These are phyloP conservation scores for Bombus superbus DNA, from an alignment of 1,140 invertebrate species.

Conservation along the genomic window DNA sequence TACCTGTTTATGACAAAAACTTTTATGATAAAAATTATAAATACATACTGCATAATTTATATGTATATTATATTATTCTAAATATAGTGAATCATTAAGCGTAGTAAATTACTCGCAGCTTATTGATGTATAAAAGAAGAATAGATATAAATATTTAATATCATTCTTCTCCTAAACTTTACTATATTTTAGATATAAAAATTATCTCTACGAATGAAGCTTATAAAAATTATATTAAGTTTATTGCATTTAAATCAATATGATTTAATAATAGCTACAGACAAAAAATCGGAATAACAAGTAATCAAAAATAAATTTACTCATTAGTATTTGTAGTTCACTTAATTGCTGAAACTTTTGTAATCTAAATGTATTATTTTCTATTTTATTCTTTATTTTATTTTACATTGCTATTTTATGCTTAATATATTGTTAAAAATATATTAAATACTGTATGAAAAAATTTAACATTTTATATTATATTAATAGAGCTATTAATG, in stretches of 20 bases:
- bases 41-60: not conserved
- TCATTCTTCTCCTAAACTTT: not conserved
- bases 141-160: conserved; percentile 1
- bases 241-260: not conserved
- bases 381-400: not conserved
- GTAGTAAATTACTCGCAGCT: not conserved
- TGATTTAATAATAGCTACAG: not conserved
- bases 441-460: conserved; percentile 39
- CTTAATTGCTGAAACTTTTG: not conserved
- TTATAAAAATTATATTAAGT: not conserved
- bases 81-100: not conserved
- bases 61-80: not conserved
- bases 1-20: not conserved
- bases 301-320: not conserved
- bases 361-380: not conserved
- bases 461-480: conserved; percentile 24
- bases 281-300: not conserved
- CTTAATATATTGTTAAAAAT: conserved; percentile 32
- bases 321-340: not conserved
- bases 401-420: not conserved
- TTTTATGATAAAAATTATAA: conserved; percentile 9
- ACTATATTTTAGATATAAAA: not conserved
- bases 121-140: conserved; percentile 2
- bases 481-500: not conserved
- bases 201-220: not conserved